Conservation (phyloP, 2,113 vertebrate genomes). For the Pedionomus torquatus region DNA sequence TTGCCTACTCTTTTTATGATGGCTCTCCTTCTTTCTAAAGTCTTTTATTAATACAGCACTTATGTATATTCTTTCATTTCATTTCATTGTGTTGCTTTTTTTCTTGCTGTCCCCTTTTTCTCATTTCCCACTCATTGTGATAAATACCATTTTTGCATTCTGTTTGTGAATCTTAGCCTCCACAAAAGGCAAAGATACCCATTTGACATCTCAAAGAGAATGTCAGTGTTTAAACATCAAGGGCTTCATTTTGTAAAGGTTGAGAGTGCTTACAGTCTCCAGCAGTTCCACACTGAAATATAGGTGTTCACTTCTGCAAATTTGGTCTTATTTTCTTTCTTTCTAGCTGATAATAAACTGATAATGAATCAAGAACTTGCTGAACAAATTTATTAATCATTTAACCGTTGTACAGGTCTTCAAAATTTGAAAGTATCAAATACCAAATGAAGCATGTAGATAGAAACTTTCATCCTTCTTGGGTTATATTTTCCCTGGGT, state of each 20-base stretch:
- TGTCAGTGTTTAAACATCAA: conserved; percentile 9
- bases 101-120: neutral
- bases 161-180: conserved; percentile 24
- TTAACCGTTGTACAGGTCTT: neutral
- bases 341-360: neutral
- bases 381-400: neutral
- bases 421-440: neutral
- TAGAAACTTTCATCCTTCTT: neutral
- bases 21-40: neutral
- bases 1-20: conserved; percentile 2
- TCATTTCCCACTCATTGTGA: neutral
- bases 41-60: conserved; percentile 1
- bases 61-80: conserved; percentile 3
- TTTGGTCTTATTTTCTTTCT: neutral
- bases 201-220: conserved; percentile 14
- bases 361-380: neutral
- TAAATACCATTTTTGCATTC: conserved; percentile 45
- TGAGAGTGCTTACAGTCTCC: neutral
- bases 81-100: neutral
- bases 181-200: conserved; percentile 14
- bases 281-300: neutral
- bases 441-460: neutral
- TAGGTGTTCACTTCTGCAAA: neutral
- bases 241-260: neutral
- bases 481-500: neutral